Conservation (phyloP, 2,797 vertebrate species). For the Knipowitschia caucasica region DNA sequence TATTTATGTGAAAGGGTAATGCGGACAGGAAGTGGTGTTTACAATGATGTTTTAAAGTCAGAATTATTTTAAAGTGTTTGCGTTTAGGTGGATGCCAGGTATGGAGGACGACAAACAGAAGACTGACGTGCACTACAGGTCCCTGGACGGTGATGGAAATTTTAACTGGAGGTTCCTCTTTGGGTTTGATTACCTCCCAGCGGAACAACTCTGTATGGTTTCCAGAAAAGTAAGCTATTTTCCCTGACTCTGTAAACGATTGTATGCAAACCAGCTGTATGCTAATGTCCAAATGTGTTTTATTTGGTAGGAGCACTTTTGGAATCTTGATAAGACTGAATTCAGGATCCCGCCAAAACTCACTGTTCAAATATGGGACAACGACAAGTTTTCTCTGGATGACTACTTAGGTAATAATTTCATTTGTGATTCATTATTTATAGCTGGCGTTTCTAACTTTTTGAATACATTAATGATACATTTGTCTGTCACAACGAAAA, state of each 20-base stretch:
- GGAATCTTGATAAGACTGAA: slow-evolving; percentile 96
- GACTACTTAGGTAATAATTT: slow-evolving; percentile 89
- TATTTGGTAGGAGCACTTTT: slow-evolving; percentile 87
- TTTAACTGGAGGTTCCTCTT: slow-evolving; percentile 98
- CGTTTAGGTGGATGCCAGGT: slow-evolving; percentile 91
- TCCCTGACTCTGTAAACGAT: background rate
- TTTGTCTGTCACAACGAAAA: too few relatives aligned
- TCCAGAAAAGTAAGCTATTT: slow-evolving; percentile 90
- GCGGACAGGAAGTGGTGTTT: too few relatives aligned
- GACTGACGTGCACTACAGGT: slow-evolving; percentile 98
- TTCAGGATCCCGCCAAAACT: slow-evolving; percentile 92
- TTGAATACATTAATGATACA: too few relatives aligned
- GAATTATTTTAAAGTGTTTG: background rate
- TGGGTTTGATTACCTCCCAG: slow-evolving; percentile 90
- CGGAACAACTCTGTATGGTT: slow-evolving; percentile 90
- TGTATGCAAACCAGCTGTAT: background rate
- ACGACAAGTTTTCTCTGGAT: slow-evolving; percentile 98
- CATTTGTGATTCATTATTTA: background rate
- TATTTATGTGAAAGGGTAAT: slow-evolving; percentile 97
- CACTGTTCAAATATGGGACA: slow-evolving; percentile 96
- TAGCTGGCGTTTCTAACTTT: background rate
- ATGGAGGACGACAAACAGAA: slow-evolving; percentile 98
- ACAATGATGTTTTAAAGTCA: too few relatives aligned
- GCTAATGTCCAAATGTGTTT: background rate
- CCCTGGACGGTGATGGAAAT: slow-evolving; percentile 95